These are phyloP conservation scores for Atlantisia rogersi DNA, from an alignment of 2,113 vertebrate species.

Conservation along the genomic window DNA sequence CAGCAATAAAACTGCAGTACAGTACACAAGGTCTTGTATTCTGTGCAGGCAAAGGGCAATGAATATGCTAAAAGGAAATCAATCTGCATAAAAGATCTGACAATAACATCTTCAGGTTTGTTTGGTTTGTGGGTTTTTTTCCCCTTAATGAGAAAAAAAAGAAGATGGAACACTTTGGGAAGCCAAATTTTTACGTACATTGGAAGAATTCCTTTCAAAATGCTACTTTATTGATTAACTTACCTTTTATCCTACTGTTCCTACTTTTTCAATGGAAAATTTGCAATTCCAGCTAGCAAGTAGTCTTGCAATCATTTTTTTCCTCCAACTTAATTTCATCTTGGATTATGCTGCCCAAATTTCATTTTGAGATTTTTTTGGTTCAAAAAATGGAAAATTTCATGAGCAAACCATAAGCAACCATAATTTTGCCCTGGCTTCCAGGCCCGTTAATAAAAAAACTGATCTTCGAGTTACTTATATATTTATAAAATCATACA, in stretches of 20 bases:
- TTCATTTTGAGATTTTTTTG: background rate
- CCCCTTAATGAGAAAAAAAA: background rate
- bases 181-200: background rate
- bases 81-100: constrained; percentile 26
- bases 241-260: background rate
- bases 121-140: background rate
- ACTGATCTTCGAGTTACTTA: background rate
- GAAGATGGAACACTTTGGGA: background rate
- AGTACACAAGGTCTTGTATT: constrained; percentile 37
- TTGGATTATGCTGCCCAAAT: background rate
- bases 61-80: constrained; percentile 68
- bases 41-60: constrained; percentile 60
- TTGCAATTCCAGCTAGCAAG: background rate
- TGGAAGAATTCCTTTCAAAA: background rate
- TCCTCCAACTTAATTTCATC: background rate
- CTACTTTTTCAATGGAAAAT: background rate
- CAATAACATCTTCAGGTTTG: background rate
- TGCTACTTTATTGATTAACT: background rate
- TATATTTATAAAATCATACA: background rate
- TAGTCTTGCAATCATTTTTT: background rate
- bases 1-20: constrained; percentile 62
- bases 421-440: background rate
- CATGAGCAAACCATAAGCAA: background rate
- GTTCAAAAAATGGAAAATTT: background rate
- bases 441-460: background rate